Percentiles rank a stretch among this genome's conserved stretches.
These are phyloP conservation scores for Heliornis fulica DNA, from an alignment of 2,113 vertebrate species.

Conservation along the genomic window DNA sequence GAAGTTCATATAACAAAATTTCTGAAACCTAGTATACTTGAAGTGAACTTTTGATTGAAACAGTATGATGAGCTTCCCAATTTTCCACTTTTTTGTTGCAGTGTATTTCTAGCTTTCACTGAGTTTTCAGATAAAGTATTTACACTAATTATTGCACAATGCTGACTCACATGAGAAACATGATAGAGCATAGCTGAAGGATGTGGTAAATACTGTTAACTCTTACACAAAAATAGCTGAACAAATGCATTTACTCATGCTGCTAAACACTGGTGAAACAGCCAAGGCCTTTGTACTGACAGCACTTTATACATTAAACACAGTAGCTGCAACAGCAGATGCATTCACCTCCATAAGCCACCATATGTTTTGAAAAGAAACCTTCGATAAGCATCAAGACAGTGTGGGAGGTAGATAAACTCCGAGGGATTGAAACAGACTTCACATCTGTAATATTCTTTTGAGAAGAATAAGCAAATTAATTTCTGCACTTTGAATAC, in stretches of 20 bases:
- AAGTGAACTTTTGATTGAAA: background rate
- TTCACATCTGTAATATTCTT: background rate
- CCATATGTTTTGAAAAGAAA: background rate
- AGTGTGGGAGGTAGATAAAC: too few species aligned
- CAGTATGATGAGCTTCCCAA: background rate
- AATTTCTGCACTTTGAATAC: background rate
- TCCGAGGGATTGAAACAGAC: background rate
- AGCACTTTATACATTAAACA: background rate
- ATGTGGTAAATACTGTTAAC: background rate
- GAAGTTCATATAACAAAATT: background rate
- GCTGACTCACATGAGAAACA: conserved; percentile 17
- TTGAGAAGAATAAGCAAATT: background rate
- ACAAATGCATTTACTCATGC: background rate
- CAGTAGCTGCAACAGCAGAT: background rate
- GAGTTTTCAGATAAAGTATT: background rate
- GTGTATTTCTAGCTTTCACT: background rate
- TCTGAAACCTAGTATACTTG: background rate
- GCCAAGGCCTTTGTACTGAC: background rate
- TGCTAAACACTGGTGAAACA: background rate
- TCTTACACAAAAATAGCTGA: background rate
- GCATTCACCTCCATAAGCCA: background rate
- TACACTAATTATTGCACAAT: background rate
- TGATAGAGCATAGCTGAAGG: background rate
- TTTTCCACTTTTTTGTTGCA: background rate
- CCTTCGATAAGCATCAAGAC: background rate